Conservation (phyloP, 2,888 invertebrate genomes). For the Leptinotarsa haldemani region DNA sequence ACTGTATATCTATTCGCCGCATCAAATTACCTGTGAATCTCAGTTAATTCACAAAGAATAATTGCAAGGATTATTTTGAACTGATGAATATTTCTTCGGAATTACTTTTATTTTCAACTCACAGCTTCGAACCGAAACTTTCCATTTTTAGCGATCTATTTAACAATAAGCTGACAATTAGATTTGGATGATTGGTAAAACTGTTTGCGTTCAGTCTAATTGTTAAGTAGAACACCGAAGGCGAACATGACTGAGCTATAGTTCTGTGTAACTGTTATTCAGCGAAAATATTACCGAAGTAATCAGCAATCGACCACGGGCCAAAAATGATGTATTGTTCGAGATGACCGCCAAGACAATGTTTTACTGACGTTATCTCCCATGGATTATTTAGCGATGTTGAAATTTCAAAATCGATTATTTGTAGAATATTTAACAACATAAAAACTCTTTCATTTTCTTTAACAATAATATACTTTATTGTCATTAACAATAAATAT, state of each 20-base stretch:
- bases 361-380: not conserved
- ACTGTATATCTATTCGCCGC: no score
- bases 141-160: slow-evolving; percentile 26
- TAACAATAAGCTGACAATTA: slow-evolving; percentile 27
- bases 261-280: slow-evolving; percentile 19
- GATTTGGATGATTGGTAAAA: slow-evolving; percentile 26
- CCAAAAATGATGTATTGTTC: slow-evolving; percentile 2
- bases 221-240: slow-evolving; percentile 22
- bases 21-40: no score
- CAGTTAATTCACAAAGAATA: no score
- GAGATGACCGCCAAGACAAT: not conserved
- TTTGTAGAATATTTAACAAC: no score
- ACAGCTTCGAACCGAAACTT: slow-evolving; percentile 10
- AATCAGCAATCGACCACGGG: slow-evolving; percentile 11
- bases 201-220: slow-evolving; percentile 23
- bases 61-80: no score
- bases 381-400: no score
- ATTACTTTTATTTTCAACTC: slow-evolving; percentile 21
- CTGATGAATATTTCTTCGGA: no score
- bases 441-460: no score
- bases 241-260: slow-evolving; percentile 8
- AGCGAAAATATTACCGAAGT: slow-evolving; percentile 13
- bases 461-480: no score
- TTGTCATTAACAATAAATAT: no score
- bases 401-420: no score